Percentiles rank a stretch among this genome's conserved stretches.
Conservation (phyloP, 2,797 vertebrate genomes). For the Oryzias dopingdopingensis region DNA sequence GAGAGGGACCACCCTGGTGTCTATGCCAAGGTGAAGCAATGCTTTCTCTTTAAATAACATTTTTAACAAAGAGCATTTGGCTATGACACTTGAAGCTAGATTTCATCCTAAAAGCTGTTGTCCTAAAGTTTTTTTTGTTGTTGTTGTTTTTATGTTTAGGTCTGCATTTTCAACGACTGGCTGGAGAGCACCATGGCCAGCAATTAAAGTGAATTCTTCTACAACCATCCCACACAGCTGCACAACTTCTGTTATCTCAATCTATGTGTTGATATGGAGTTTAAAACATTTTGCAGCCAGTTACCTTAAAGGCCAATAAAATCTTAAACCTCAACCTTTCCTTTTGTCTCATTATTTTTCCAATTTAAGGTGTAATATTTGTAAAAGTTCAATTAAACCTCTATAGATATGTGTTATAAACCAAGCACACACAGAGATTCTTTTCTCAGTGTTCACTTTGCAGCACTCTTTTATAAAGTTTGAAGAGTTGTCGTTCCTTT, state of each 20-base stretch:
- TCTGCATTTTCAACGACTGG: constrained; percentile 64
- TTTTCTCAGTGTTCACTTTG: no score
- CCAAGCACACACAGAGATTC: no score
- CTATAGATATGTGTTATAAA: no score
- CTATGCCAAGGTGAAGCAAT: constrained; percentile 71
- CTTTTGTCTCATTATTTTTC: background rate
- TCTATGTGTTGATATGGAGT: background rate
- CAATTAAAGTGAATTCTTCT: constrained; percentile 1
- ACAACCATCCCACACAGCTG: background rate
- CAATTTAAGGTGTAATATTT: background rate
- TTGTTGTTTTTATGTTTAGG: constrained; percentile 30
- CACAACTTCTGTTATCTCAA: background rate
- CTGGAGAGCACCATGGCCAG: constrained; percentile 49
- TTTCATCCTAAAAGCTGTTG: background rate
- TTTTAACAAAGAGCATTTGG: no score
- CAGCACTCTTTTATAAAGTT: no score
- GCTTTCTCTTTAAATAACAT: background rate
- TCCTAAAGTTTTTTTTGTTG: background rate
- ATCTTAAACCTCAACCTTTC: background rate
- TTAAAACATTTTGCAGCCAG: background rate
- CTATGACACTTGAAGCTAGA: no score
- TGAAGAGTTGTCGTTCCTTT: no score
- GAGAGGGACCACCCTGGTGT: constrained; percentile 70
- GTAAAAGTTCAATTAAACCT: no score
- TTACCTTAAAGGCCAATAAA: background rate